phyloP scores from a whole-genome alignment of 2,797 vertebrate genomes.

The Thunnus albacares region DNA sequence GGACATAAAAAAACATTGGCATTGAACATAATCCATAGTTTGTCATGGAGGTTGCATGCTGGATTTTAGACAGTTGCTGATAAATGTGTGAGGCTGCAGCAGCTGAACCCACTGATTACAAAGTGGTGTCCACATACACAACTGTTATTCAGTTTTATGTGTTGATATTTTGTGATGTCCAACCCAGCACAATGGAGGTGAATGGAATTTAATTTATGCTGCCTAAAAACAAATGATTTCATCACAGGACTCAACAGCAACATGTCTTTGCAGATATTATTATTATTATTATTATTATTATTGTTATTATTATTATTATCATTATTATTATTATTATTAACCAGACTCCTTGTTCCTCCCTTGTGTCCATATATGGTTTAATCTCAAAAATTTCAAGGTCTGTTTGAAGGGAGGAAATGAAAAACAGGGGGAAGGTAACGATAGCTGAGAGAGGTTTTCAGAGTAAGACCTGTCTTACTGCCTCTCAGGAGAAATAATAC shows the following conservation, averaged over 20 bases:
- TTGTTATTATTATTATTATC: neutral
- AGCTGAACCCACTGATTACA: too few species aligned
- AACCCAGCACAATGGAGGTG: neutral
- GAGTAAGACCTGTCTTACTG: conserved; percentile 1
- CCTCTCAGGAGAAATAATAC: neutral
- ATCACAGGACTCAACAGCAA: neutral
- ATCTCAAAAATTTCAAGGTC: neutral
- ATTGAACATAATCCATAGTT: too few species aligned
- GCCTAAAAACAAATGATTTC: neutral
- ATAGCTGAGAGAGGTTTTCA: neutral
- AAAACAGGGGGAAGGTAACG: neutral
- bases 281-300: neutral
- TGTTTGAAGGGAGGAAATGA: neutral
- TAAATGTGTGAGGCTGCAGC: too few species aligned
- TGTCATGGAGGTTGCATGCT: too few species aligned
- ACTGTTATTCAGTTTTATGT: too few species aligned
- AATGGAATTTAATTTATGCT: neutral
- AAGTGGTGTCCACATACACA: too few species aligned
- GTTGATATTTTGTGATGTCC: neutral
- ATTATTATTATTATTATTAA: neutral
- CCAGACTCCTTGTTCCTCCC: neutral
- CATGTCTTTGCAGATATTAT: neutral
- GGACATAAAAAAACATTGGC: too few species aligned
- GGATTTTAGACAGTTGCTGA: too few species aligned
- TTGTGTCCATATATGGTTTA: neutral